A percentile compares a stretch with the other conserved stretches of the same genome.
These are phyloP conservation scores for Hypercompe scribonia DNA, from an alignment of 2,888 invertebrate genomes.

Conservation along the genomic window DNA sequence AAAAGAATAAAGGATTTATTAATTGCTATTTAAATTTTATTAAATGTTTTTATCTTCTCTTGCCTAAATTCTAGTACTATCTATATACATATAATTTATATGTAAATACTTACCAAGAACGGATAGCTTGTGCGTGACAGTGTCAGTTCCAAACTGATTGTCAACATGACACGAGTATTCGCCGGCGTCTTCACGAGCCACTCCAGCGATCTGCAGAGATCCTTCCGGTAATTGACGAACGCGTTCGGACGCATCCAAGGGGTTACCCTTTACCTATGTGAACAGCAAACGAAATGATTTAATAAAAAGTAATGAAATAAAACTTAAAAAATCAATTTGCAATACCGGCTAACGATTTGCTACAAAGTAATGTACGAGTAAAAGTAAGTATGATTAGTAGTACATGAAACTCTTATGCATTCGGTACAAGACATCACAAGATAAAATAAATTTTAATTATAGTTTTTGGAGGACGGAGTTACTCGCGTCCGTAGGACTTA, in stretches of 20 bases:
- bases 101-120: conserved; percentile 89
- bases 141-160: conserved; percentile 96
- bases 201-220: conserved; percentile 95
- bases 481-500: no score
- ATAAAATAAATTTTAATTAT: not conserved
- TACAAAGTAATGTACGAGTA: not conserved
- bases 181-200: conserved; percentile 95
- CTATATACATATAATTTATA: not conserved
- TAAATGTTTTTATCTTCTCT: not conserved
- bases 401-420: not conserved
- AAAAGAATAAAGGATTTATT: no score
- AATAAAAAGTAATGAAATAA: not conserved
- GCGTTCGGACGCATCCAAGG: conserved; percentile 92
- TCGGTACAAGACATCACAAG: not conserved
- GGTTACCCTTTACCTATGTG: conserved; percentile 90
- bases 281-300: not conserved
- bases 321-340: not conserved
- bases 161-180: conserved; percentile 98
- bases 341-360: not conserved
- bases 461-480: no score
- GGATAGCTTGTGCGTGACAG: conserved; percentile 95
- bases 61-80: not conserved
- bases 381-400: no score
- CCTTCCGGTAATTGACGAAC: conserved; percentile 95
- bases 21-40: not conserved